A percentile compares a stretch with the other conserved stretches of the same genome.
Conservation (phyloP, 2,888 invertebrate species). For the Perizoma affinitatum region DNA sequence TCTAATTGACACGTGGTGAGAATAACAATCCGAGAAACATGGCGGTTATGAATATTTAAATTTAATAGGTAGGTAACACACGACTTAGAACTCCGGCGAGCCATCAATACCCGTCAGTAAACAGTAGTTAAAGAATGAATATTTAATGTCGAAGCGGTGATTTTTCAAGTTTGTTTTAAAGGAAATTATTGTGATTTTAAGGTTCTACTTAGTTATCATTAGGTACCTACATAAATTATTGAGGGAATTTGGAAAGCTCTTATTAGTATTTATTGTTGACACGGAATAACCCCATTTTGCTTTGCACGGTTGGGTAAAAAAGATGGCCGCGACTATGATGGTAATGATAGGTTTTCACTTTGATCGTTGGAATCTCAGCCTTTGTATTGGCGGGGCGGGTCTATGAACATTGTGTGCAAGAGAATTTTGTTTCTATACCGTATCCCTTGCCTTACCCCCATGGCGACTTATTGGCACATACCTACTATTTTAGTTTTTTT, state of each 20-base stretch:
- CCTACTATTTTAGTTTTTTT: too few species aligned
- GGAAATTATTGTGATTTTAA: not conserved
- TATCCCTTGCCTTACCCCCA: too few species aligned
- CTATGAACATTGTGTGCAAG: too few species aligned
- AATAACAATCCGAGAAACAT: conserved; percentile 18
- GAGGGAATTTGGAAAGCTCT: not conserved
- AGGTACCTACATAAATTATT: not conserved
- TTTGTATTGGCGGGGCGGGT: too few species aligned
- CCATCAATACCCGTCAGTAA: conserved; percentile 6
- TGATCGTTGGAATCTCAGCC: too few species aligned
- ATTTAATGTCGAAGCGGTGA: conserved; percentile 15
- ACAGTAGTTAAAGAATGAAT: conserved; percentile 21
- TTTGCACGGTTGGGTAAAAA: too few species aligned
- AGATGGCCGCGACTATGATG: too few species aligned
- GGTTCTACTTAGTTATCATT: not conserved
- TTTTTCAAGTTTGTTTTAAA: conserved; percentile 16
- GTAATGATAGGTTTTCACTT: too few species aligned
- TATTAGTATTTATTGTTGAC: too few species aligned
- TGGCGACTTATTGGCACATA: too few species aligned
- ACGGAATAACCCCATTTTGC: too few species aligned
- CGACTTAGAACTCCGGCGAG: conserved; percentile 6
- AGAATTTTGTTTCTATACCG: too few species aligned
- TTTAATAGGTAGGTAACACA: conserved; percentile 4
- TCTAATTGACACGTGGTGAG: conserved; percentile 21
- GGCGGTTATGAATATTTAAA: conserved; percentile 19